phyloP scores from a whole-genome alignment of 2,113 vertebrate species.

The Siniperca knerii region DNA sequence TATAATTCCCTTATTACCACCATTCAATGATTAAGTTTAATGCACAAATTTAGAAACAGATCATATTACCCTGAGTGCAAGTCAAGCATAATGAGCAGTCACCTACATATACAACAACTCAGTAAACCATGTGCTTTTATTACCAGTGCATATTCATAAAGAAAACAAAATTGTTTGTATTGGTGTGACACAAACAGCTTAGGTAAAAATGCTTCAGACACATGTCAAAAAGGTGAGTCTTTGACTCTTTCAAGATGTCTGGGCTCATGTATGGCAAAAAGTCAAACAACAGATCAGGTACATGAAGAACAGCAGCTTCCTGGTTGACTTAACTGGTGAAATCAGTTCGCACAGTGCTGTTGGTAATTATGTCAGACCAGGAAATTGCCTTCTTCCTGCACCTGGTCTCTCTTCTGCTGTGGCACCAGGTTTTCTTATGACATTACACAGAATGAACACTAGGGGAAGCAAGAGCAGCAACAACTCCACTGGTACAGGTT shows the following conservation, averaged over 20 bases:
- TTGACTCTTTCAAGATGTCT: slow-evolving; percentile 33
- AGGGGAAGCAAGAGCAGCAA: slow-evolving; percentile 54
- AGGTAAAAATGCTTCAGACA: slow-evolving; percentile 58
- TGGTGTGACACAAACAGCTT: slow-evolving; percentile 55
- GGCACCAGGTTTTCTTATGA: slow-evolving; percentile 46
- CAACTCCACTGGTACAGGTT: slow-evolving; percentile 27
- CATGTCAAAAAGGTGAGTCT: slow-evolving; percentile 48
- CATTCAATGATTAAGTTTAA: neutral
- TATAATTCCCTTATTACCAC: neutral
- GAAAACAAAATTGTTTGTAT: slow-evolving; percentile 64
- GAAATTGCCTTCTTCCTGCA: slow-evolving; percentile 29
- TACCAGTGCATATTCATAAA: slow-evolving; percentile 86
- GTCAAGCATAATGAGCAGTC: neutral
- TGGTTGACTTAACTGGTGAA: neutral
- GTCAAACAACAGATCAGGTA: slow-evolving; percentile 51
- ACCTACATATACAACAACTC: slow-evolving; percentile 26
- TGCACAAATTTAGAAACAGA: neutral
- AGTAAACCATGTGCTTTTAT: slow-evolving; percentile 88
- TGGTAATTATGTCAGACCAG: slow-evolving; percentile 35
- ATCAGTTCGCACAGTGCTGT: slow-evolving; percentile 23
- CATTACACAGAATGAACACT: slow-evolving; percentile 61
- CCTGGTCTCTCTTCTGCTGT: slow-evolving; percentile 31
- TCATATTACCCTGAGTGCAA: neutral
- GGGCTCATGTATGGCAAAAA: slow-evolving; percentile 65
- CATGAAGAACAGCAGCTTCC: slow-evolving; percentile 39